Percentiles rank a stretch among this genome's conserved stretches.
Evolutionary conservation across 2,888 invertebrate genomes (phyloP).

Genomic region (Boloria selene): DNA sequence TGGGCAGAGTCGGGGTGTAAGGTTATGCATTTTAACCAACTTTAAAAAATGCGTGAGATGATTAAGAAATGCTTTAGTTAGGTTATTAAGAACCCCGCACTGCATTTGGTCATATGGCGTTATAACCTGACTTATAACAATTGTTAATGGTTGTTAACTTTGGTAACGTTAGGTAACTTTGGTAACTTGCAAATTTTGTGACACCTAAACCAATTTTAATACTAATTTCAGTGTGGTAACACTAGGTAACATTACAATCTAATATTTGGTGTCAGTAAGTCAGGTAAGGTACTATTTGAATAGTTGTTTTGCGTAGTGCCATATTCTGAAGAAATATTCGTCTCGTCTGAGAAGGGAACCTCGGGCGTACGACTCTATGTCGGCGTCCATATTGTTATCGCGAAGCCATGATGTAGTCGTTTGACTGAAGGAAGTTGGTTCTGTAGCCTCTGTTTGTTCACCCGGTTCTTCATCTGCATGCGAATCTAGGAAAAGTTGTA

Average conservation of each 20-base stretch:
- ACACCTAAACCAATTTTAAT: not conserved
- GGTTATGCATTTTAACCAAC: not conserved
- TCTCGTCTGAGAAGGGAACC: conserved; percentile 91
- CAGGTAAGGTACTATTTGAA: conserved; percentile 83
- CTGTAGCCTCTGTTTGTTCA: conserved; percentile 85
- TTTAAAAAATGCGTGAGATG: not conserved
- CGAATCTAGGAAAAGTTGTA: conserved; percentile 52
- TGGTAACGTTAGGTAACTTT: not conserved
- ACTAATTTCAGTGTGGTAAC: not conserved
- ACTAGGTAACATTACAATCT: not conserved
- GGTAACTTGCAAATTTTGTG: not conserved
- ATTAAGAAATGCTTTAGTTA: conserved; percentile 1
- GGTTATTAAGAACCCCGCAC: no score
- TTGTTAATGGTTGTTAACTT: not conserved
- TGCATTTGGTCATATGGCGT: no score
- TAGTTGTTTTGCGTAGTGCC: conserved; percentile 92
- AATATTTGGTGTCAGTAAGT: conserved; percentile 3
- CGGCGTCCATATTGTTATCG: conserved; percentile 96
- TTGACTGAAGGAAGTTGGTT: conserved; percentile 93
- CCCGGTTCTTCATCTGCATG: conserved; percentile 72
- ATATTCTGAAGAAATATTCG: conserved; percentile 98
- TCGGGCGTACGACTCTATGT: conserved; percentile 94
- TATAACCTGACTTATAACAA: no score
- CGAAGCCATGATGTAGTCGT: conserved; percentile 96
- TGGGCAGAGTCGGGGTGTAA: conserved; percentile 40